Evolutionary conservation across 2,797 vertebrate species (phyloP).

Genomic region (Rhincodon typus): DNA sequence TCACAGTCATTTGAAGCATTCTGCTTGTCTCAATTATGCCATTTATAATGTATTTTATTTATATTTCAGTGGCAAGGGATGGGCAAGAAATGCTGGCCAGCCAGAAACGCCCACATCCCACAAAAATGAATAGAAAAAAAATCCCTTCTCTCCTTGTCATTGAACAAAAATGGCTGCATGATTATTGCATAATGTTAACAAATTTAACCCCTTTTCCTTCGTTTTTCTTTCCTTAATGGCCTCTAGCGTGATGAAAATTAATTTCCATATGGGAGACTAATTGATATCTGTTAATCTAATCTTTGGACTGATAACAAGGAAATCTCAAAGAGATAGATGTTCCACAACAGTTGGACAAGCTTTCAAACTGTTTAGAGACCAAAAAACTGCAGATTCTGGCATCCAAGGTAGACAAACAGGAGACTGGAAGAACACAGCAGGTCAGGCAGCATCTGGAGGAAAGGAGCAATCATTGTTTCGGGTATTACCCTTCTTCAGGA

Average conservation of each 20-base stretch:
- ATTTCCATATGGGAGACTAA: background rate
- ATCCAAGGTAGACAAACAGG: too few relatives aligned
- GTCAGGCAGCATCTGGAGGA: too few relatives aligned
- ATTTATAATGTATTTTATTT: background rate
- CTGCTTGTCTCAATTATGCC: background rate
- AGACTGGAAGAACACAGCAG: too few relatives aligned
- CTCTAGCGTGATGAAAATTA: too few relatives aligned
- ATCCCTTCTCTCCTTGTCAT: background rate
- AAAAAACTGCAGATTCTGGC: too few relatives aligned
- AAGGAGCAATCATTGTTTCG: too few relatives aligned
- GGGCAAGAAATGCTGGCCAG: too few relatives aligned
- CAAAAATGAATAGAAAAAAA: too few relatives aligned
- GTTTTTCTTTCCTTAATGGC: background rate
- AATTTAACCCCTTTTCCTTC: background rate
- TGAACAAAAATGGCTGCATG: background rate
- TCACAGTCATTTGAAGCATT: background rate
- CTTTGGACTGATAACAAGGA: background rate
- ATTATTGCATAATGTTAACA: background rate
- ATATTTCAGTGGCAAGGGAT: background rate
- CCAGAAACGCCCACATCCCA: too few relatives aligned
- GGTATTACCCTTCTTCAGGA: too few relatives aligned
- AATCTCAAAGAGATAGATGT: background rate
- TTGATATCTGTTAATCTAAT: background rate
- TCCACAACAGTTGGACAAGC: background rate
- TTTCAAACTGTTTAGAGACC: too few relatives aligned